phyloP scores from a whole-genome alignment of 2,888 invertebrate genomes.

The Drosophila austrosaltans region DNA sequence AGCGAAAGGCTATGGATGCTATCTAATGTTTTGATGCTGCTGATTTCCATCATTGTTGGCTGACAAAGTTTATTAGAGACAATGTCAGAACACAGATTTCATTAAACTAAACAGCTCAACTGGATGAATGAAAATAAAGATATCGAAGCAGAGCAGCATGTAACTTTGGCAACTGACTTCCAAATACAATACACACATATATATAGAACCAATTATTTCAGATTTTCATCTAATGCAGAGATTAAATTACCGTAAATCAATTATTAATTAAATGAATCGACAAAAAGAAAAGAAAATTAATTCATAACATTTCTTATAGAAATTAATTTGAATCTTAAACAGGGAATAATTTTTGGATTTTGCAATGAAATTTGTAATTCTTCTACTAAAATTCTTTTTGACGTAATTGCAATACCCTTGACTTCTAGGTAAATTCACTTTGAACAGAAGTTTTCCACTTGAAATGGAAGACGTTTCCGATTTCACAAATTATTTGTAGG shows the following conservation, averaged over 20 bases:
- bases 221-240: background rate
- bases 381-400: too few relatives aligned
- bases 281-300: background rate
- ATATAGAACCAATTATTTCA: background rate
- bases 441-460: too few relatives aligned
- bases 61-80: too few relatives aligned
- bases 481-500: too few relatives aligned
- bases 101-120: conserved; percentile 26
- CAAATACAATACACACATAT: conserved; percentile 29
- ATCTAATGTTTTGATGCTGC: conserved; percentile 30
- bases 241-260: conserved; percentile 4
- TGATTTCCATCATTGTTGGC: conserved; percentile 16
- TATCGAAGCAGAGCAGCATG: conserved; percentile 1
- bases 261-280: conserved; percentile 2
- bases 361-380: too few relatives aligned
- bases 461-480: too few relatives aligned
- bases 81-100: conserved; percentile 22
- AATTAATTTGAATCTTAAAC: too few relatives aligned
- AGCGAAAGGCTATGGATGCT: conserved; percentile 16
- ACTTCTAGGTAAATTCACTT: too few relatives aligned
- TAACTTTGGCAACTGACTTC: conserved; percentile 32
- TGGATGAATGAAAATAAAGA: background rate
- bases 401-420: too few relatives aligned
- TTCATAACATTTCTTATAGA: too few relatives aligned
- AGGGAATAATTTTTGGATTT: too few relatives aligned